Evolutionary conservation across 2,888 invertebrate species (phyloP).

Genomic region (Eledona agricola): DNA sequence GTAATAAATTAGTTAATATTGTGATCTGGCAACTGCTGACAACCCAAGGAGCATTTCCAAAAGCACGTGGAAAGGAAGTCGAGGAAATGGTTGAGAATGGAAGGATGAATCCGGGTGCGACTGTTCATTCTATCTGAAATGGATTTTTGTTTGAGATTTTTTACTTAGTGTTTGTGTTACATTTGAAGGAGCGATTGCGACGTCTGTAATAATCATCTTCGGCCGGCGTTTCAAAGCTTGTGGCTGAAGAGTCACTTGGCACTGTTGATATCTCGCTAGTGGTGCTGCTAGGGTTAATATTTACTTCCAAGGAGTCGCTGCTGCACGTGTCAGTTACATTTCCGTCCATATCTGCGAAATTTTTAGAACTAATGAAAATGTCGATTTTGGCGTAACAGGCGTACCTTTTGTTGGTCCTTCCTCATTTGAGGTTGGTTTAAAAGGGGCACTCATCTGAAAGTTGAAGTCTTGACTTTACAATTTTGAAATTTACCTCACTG

Average conservation of each 20-base stretch:
- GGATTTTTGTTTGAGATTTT: conserved; percentile 3
- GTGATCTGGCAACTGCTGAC: conserved; percentile 48
- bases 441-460: too few species aligned
- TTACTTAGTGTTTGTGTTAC: conserved; percentile 1
- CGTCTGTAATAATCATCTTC: conserved; percentile 11
- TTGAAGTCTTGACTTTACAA: not conserved
- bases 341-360: not conserved
- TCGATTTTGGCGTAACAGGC: too few species aligned
- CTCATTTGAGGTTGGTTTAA: too few species aligned
- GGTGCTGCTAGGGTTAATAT: conserved; percentile 10
- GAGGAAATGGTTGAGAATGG: conserved; percentile 42
- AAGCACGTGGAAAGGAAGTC: conserved; percentile 50
- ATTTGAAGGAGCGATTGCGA: not conserved
- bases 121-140: conserved; percentile 16
- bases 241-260: too few species aligned
- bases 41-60: conserved; percentile 55
- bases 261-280: conserved; percentile 7
- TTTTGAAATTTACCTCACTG: not conserved
- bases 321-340: not conserved
- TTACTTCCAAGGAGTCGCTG: conserved; percentile 6
- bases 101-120: conserved; percentile 13
- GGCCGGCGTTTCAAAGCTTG: conserved; percentile 17
- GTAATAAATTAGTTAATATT: conserved; percentile 11
- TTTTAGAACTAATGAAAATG: too few species aligned
- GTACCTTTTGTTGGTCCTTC: too few species aligned